Percentiles rank a stretch among this genome's conserved stretches.
Evolutionary conservation across 2,888 invertebrate genomes (phyloP).

Genomic region (Drosophila prostipennis): DNA sequence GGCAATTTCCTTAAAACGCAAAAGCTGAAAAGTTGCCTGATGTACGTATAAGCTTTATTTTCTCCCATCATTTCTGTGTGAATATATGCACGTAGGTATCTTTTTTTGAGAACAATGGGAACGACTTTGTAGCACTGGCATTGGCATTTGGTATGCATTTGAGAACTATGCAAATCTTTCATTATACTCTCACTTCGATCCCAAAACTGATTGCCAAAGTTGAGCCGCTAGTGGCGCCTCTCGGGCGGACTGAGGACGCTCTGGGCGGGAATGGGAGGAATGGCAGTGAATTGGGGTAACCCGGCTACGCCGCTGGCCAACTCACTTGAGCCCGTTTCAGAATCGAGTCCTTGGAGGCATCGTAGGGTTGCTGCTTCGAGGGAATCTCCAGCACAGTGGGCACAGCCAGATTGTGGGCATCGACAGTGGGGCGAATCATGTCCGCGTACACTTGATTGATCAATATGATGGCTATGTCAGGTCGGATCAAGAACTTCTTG

Average conservation of each 20-base stretch:
- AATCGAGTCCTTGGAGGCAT: slow-evolving; percentile 60
- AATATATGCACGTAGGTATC: background rate
- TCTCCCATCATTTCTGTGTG: slow-evolving; percentile 18
- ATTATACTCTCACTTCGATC: slow-evolving; percentile 9
- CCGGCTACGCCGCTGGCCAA: background rate
- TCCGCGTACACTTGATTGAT: slow-evolving; percentile 66
- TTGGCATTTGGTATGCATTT: slow-evolving; percentile 22
- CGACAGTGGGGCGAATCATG: slow-evolving; percentile 56
- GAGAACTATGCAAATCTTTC: slow-evolving; percentile 38
- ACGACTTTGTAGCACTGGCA: slow-evolving; percentile 22
- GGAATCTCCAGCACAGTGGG: slow-evolving; percentile 68
- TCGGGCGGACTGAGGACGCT: slow-evolving; percentile 47
- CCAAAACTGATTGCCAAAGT: slow-evolving; percentile 16
- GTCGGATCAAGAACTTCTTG: slow-evolving; percentile 53
- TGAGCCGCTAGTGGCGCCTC: slow-evolving; percentile 33
- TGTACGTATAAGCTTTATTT: slow-evolving; percentile 43
- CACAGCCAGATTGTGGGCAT: slow-evolving; percentile 51
- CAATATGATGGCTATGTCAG: slow-evolving; percentile 61
- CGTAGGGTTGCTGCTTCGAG: slow-evolving; percentile 62
- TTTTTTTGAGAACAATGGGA: slow-evolving; percentile 9
- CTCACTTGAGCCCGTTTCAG: slow-evolving; percentile 62
- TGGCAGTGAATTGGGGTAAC: background rate
- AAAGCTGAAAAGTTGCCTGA: slow-evolving; percentile 67
- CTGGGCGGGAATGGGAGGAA: slow-evolving; percentile 18
- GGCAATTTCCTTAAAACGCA: slow-evolving; percentile 72